Evolutionary conservation across 2,888 invertebrate genomes (phyloP), one percentile per base, ranked within the genome.

Genomic region (Eurytoma californica): DNA sequence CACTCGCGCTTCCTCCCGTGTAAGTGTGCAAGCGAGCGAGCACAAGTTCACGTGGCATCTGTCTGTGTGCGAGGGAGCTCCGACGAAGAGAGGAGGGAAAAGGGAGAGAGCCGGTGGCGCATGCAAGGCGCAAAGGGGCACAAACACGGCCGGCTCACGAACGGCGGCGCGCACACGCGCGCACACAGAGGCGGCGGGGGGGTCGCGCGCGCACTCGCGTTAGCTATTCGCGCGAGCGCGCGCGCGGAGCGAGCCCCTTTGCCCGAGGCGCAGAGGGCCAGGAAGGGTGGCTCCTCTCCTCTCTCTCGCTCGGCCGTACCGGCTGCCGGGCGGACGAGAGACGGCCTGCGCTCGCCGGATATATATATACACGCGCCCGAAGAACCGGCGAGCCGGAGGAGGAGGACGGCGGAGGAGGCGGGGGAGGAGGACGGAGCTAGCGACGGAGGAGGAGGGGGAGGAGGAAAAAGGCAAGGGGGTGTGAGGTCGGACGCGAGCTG

Each of bases 401-500:
- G 68, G 72, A 73, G 78, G 60, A 61, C 66, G 69, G 51, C 61
- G 63, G 69, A 70, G 61, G 74, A 58, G 30, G 81, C 73, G 68
- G 16, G 55, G 28, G 63, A n/a, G 80, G 70, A 72, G 65, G 53
- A 53, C 47, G 12, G 79, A 24, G 72, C 20, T n/a, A 55, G 18
- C 55, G 67, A 51, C 70, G 61, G 65, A 58, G 49, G 18, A 49
- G 61, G 39, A 55, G 63, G 39, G 49, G 63, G 65, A 51, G 58
- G 60, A 51, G 67, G 76, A 67, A 58, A 72, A 58, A 63, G 67
- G 69, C n/a, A 28, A 51, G 58, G 39, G 49, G 82, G 53, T 79
- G 79, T 76, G 81, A 77, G 81, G 75, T n/a, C 20, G 77, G 18
- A 18, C 24, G 66, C 18, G 88, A 88, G 88, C 39, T 55, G 30